These are phyloP conservation scores for Megalops cyprinoides DNA, from an alignment of 2,797 vertebrate species.

Conservation along the genomic window DNA sequence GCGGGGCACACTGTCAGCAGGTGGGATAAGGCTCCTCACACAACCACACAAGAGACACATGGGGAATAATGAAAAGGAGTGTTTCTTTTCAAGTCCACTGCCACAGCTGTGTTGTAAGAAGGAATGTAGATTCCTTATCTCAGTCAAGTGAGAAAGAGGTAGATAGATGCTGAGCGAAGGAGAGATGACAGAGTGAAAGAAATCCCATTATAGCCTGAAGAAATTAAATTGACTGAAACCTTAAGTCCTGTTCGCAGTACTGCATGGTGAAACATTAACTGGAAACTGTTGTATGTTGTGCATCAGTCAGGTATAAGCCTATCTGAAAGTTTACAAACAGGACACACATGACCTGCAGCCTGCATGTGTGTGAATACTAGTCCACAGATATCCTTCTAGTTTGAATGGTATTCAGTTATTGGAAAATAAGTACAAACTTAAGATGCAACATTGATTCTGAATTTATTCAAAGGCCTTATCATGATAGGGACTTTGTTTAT, in stretches of 20 bases:
- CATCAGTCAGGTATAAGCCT: neutral
- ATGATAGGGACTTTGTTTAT: too few species aligned
- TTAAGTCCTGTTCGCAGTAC: neutral
- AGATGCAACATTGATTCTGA: too few species aligned
- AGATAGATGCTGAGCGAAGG: neutral
- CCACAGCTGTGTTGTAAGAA: neutral
- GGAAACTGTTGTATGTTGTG: neutral
- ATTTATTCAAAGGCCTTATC: too few species aligned
- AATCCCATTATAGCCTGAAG: neutral
- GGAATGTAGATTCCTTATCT: neutral
- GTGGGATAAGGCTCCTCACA: neutral
- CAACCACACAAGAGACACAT: neutral
- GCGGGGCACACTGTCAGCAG: neutral
- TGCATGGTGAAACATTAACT: neutral
- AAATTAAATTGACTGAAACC: neutral
- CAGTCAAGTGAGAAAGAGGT: neutral
- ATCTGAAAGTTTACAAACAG: too few species aligned
- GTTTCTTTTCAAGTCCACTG: neutral
- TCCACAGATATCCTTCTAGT: too few species aligned
- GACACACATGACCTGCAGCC: too few species aligned
- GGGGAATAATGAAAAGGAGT: neutral
- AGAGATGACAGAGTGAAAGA: neutral
- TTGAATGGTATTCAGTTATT: too few species aligned
- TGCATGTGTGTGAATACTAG: too few species aligned
- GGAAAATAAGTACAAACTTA: too few species aligned